phyloP scores from a whole-genome alignment of 2,797 vertebrate species.

The Lacerta agilis region DNA sequence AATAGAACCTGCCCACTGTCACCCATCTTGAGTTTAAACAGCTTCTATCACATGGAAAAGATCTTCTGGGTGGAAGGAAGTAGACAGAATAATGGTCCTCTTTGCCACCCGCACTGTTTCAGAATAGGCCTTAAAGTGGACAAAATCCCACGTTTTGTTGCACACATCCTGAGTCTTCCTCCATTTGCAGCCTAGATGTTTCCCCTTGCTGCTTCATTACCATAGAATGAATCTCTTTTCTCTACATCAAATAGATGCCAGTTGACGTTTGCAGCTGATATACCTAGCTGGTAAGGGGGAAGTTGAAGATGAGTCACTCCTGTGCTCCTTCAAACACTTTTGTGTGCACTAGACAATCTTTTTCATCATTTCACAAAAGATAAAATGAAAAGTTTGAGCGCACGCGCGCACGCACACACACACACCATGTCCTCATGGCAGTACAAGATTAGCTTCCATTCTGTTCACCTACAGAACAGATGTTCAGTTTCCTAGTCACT shows the following conservation, averaged over 20 bases:
- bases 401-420: constrained; percentile 19
- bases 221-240: constrained; percentile 24
- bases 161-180: neutral
- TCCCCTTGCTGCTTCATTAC: neutral
- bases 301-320: constrained; percentile 52
- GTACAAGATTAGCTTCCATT: constrained; percentile 63
- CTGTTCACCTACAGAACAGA: constrained; percentile 73
- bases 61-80: no score
- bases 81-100: no score
- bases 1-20: no score
- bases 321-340: constrained; percentile 37
- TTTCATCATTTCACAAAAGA: constrained; percentile 56
- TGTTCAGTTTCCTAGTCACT: constrained; percentile 69
- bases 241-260: constrained; percentile 50
- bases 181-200: neutral
- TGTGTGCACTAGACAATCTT: constrained; percentile 46
- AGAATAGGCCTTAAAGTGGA: neutral
- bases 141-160: neutral
- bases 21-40: no score
- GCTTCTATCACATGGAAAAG: no score
- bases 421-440: constrained; percentile 38
- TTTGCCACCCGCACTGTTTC: neutral
- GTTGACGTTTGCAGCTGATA: constrained; percentile 61
- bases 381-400: constrained; percentile 57
- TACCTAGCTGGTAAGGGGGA: constrained; percentile 46